These are phyloP conservation scores for Baryphthengus martii DNA, from an alignment of 2,113 vertebrate genomes.

Conservation along the genomic window DNA sequence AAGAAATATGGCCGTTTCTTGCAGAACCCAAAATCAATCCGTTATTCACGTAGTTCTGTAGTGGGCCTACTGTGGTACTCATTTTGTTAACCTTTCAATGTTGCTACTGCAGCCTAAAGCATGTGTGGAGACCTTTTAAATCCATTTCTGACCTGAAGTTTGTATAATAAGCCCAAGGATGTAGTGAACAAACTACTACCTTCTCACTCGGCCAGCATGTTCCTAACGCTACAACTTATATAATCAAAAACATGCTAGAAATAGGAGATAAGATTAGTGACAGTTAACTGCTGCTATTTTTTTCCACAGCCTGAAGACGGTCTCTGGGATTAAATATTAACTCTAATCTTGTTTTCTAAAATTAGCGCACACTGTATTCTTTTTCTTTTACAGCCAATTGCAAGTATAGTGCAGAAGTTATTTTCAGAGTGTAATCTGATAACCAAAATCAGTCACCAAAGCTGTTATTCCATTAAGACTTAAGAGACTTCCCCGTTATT, in stretches of 20 bases:
- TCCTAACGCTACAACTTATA: constrained; percentile 35
- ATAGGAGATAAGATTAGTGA: constrained; percentile 55
- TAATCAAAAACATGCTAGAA: constrained; percentile 56
- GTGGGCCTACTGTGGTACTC: neutral
- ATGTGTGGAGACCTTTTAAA: neutral
- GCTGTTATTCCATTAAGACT: constrained; percentile 56
- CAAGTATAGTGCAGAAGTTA: constrained; percentile 4
- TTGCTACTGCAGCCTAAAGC: neutral
- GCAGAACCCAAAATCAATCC: neutral
- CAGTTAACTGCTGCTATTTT: constrained; percentile 46
- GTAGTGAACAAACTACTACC: neutral
- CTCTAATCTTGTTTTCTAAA: constrained; percentile 67
- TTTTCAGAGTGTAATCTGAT: constrained; percentile 61
- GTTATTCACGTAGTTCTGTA: neutral
- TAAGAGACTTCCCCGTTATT: constrained; percentile 49
- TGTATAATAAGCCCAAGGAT: neutral
- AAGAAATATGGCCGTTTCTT: neutral
- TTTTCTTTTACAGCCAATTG: constrained; percentile 34
- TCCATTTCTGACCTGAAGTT: neutral
- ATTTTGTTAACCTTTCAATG: neutral
- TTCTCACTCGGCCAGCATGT: neutral
- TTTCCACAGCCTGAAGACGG: constrained; percentile 22
- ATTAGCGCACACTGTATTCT: constrained; percentile 49
- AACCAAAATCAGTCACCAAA: constrained; percentile 51
- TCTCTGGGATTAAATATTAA: constrained; percentile 52